Base-by-base conservation (phyloP, 2,113 vertebrate species). In the Nothobranchius kuhntae region DNA sequence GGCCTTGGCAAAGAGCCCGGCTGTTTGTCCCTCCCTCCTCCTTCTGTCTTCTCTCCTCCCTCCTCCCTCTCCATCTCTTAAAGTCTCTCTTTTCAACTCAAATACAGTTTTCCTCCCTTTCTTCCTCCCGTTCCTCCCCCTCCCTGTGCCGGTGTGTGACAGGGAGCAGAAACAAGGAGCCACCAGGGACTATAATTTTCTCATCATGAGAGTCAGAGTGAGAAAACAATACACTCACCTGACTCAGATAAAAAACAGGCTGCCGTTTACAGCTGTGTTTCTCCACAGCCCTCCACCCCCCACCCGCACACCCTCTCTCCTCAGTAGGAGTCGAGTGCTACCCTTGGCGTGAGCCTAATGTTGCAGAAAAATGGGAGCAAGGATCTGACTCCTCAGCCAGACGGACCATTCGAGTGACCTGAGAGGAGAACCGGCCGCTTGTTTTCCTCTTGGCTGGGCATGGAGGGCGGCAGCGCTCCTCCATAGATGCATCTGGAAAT, bases 331-430 rank as follows among this genome's bases (percentile, higher is more conserved):
- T 50, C 44, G 62, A 73, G 9, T 69, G 56, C 78, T 60, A 71
- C 82, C 71, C 67, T 86, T 66, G 76, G 68, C 30, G 72, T 75
- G 66, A 68, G 59, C 64, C 82, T 89, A 87, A 90, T 85, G 79
- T 85, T 72, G 73, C 82, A 84, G 87, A 84, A 84, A 86, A 88
- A 84, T 1, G 44, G 56, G 82, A 86, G 71, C 77, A 86, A 78
- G 80, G 74, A 82, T 69, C 72, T 73, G 7, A 55, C 65, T 85
- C 72, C 67, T 73, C 59, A 42, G 75, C 68, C 73, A 75, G 78
- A 73, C 61, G 58, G 77, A 80, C 61, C 77, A 67, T 65, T 74
- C 44, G 76, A 2, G 65, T 14, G 21, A 54, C 78, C 65, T 63
- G 54, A 61, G 78, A 63, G 57, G 53, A 59, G 42, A 17, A 51